These are phyloP conservation scores for Nymphalis c-album DNA, from an alignment of 2,888 invertebrate species.

Conservation along the genomic window DNA sequence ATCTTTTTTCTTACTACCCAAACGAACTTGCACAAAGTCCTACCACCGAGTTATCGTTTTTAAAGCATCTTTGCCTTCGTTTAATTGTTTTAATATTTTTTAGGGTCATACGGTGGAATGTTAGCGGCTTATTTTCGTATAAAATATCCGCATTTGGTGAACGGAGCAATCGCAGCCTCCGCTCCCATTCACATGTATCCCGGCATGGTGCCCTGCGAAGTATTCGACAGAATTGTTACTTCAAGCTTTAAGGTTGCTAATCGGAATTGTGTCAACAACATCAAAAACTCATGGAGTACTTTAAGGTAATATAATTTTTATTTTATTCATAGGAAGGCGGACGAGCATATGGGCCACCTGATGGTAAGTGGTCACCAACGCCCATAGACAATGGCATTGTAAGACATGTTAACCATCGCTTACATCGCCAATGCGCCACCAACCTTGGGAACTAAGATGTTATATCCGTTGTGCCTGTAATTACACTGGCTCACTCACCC, in stretches of 20 bases:
- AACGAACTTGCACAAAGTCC: no score
- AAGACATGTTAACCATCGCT: no score
- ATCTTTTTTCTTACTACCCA: no score
- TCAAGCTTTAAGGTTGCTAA: constrained; percentile 84
- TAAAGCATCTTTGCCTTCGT: background rate
- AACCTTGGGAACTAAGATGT: no score
- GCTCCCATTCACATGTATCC: constrained; percentile 95
- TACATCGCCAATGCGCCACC: no score
- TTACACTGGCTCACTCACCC: no score
- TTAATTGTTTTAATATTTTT: constrained; percentile 41
- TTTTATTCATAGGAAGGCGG: no score
- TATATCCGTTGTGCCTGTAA: no score
- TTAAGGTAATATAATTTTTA: constrained; percentile 79
- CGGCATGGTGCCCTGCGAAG: constrained; percentile 88
- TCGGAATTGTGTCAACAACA: constrained; percentile 84
- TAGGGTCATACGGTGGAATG: constrained; percentile 99
- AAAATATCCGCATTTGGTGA: constrained; percentile 95
- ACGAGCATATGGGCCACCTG: no score
- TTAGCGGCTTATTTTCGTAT: constrained; percentile 96
- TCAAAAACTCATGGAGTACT: constrained; percentile 88
- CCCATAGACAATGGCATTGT: no score
- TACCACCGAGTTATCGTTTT: no score
- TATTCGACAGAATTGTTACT: constrained; percentile 89
- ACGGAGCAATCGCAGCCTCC: constrained; percentile 95
- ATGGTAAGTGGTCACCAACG: no score